Evolutionary conservation across 2,888 invertebrate genomes (phyloP).

Genomic region (Trileptium ribeirensis): DNA sequence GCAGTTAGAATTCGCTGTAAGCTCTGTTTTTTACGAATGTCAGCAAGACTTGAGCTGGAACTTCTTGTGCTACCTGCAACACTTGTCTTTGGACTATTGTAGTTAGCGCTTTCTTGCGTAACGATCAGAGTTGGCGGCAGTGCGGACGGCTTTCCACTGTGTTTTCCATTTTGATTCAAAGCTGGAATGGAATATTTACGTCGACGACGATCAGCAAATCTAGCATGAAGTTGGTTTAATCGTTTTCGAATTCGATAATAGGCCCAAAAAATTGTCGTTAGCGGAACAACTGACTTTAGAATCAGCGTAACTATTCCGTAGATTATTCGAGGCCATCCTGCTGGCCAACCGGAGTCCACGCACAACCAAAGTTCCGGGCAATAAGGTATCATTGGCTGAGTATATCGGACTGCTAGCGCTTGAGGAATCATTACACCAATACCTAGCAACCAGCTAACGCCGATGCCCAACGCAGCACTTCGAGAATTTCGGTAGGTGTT

Average conservation of each 20-base stretch:
- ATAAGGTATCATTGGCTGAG: background rate
- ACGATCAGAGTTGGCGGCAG: too few species aligned
- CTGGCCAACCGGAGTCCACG: background rate
- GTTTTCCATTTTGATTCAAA: too few species aligned
- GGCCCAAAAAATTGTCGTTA: background rate
- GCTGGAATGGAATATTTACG: too few species aligned
- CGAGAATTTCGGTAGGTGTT: background rate
- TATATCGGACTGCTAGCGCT: background rate
- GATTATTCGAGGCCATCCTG: background rate
- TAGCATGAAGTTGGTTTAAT: background rate
- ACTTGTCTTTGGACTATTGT: too few species aligned
- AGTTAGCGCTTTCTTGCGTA: too few species aligned
- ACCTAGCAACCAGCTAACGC: background rate
- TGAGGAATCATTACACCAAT: background rate
- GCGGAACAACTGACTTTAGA: background rate
- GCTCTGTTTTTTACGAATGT: background rate
- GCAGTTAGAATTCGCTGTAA: background rate
- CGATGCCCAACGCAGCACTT: background rate
- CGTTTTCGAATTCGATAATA: background rate
- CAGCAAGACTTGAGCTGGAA: background rate
- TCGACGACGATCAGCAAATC: background rate
- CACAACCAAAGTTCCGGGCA: background rate
- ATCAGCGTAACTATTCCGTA: background rate
- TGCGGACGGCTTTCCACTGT: too few species aligned
- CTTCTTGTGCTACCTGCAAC: background rate